Percentiles rank a stretch among this genome's conserved stretches.
Evolutionary conservation across 1,140 invertebrate genomes (phyloP).

Genomic region (Mylabris phalerata): DNA sequence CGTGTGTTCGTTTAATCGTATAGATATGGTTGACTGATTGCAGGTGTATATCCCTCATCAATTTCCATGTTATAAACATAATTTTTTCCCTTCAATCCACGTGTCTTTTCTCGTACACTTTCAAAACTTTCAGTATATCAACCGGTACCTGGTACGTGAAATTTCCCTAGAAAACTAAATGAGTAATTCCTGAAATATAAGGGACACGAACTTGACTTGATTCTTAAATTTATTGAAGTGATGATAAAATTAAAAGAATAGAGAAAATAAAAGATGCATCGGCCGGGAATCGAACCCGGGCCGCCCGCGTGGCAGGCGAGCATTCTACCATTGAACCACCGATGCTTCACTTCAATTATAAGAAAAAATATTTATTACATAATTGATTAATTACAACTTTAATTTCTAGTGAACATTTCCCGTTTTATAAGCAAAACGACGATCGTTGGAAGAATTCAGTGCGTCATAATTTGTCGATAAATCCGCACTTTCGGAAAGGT

Average conservation of each 20-base stretch:
- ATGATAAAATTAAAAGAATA: too few species aligned
- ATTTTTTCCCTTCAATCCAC: too few species aligned
- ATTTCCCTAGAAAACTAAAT: too few species aligned
- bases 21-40: slow-evolving; percentile 13
- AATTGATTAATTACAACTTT: not conserved
- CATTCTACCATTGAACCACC: slow-evolving; percentile 44
- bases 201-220: too few species aligned
- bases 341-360: slow-evolving; percentile 25
- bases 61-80: too few species aligned
- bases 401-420: slow-evolving; percentile 67
- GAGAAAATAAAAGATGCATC: slow-evolving; percentile 24
- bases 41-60: slow-evolving; percentile 6
- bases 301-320: slow-evolving; percentile 43
- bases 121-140: too few species aligned
- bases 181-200: too few species aligned
- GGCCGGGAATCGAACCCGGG: slow-evolving; percentile 44
- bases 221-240: too few species aligned
- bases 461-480: slow-evolving; percentile 80
- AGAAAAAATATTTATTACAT: too few species aligned
- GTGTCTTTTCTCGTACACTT: too few species aligned
- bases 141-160: too few species aligned
- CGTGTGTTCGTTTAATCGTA: slow-evolving; percentile 3
- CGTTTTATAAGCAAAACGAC: slow-evolving; percentile 78
- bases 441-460: slow-evolving; percentile 89
- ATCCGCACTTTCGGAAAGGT: slow-evolving; percentile 82